phyloP scores from a whole-genome alignment of 1,140 invertebrate genomes.

The Drosophila seguyi region DNA sequence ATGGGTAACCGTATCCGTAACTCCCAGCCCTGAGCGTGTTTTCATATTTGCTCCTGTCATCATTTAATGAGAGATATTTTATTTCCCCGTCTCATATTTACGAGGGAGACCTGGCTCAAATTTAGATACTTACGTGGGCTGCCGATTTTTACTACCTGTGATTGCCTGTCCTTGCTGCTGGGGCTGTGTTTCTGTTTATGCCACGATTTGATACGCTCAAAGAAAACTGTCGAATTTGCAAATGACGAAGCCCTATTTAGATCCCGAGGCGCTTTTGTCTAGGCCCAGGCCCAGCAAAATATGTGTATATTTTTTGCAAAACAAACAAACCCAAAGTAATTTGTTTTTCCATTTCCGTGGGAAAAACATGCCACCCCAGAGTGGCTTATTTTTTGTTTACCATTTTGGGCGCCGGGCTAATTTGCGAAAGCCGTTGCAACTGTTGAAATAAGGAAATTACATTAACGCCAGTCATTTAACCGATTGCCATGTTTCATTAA shows the following conservation, averaged over 20 bases:
- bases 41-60: slow-evolving; percentile 65
- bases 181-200: slow-evolving; percentile 35
- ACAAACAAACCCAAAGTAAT: slow-evolving; percentile 56
- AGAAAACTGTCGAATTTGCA: slow-evolving; percentile 74
- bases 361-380: slow-evolving; percentile 27
- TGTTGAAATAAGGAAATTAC: slow-evolving; percentile 39
- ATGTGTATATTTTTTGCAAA: slow-evolving; percentile 48
- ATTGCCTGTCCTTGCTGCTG: slow-evolving; percentile 3
- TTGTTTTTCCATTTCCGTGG: slow-evolving; percentile 48
- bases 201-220: slow-evolving; percentile 56
- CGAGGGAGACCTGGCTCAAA: slow-evolving; percentile 17
- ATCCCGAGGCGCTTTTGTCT: slow-evolving; percentile 46
- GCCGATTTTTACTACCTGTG: slow-evolving; percentile 27
- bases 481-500: slow-evolving; percentile 27
- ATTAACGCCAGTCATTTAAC: slow-evolving; percentile 35
- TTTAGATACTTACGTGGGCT: slow-evolving; percentile 37
- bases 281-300: slow-evolving; percentile 12
- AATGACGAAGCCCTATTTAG: slow-evolving; percentile 53
- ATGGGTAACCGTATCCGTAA: slow-evolving; percentile 29
- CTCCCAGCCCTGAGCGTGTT: slow-evolving; percentile 33
- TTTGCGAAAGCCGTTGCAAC: slow-evolving; percentile 34
- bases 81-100: slow-evolving; percentile 47
- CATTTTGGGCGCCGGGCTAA: slow-evolving; percentile 15
- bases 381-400: slow-evolving; percentile 13
- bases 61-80: slow-evolving; percentile 71